Base-by-base conservation (phyloP, 2,888 invertebrate species). In the Baccha elongata region DNA sequence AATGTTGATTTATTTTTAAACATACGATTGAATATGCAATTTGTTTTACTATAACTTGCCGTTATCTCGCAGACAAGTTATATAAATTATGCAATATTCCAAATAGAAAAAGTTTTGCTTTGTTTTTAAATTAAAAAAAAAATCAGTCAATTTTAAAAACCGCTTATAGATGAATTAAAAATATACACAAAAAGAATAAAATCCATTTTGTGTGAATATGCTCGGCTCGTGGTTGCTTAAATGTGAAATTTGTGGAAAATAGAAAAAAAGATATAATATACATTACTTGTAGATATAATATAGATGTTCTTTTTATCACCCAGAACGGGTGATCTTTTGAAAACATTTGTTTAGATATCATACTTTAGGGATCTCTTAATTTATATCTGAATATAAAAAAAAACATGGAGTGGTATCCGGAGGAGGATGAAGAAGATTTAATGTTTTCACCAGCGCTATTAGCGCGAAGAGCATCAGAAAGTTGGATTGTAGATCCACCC, bases 401-500 rank as follows among this genome's bases (percentile, higher is more conserved):
- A 60, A 84, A 13, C n/a, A 96, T 95, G 95, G 92, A 93, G 88
- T 95, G 96, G 94, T 95, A 94, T 89, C 94, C 94, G 88, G 94
- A 94, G 84, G 96, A 96, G 86, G 96, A 96, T 89, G 96, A 96
- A 87, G 96, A 96, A 89, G 96, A 96, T 87, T 93, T 96, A 87
- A 93, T 96, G 93, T 96, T 95, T 92, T 96, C 96, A 87, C 97
- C 97, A 85, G 97, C 97, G 79, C 93, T 97, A 85, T 93, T 97
- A 91, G 96, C 97, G 79, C 92, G 97, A 85, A 92, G 97, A 86
- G 97, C 97, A 58, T 96, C 96, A 17, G 96, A 96, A 90, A 96
- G 96, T 90, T 97, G 97, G 96, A 97, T 97, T 87, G 95, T 95
- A 87, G 95, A 96, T 86, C 96, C 96, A 90, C 96, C 96, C 60